phyloP scores from a whole-genome alignment of 1,140 invertebrate species.

The Zaprionus tsacasi region DNA sequence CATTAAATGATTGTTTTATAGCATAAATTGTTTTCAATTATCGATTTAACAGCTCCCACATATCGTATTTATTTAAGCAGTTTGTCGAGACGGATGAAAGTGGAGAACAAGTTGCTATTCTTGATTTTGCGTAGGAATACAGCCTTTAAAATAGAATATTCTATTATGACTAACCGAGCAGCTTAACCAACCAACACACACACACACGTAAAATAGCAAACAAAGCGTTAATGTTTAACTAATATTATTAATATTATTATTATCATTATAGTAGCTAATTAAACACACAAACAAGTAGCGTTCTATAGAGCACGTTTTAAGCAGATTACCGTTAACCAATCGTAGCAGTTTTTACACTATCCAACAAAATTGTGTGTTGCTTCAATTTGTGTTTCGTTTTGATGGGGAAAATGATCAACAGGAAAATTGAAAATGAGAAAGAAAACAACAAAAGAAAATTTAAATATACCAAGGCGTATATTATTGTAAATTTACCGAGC shows the following conservation, averaged over 20 bases:
- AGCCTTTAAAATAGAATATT: slow-evolving; percentile 52
- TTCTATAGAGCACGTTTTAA: slow-evolving; percentile 38
- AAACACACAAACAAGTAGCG: slow-evolving; percentile 58
- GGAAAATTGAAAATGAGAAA: slow-evolving; percentile 46
- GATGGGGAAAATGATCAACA: slow-evolving; percentile 42
- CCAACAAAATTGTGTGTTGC: slow-evolving; percentile 49
- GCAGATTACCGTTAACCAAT: slow-evolving; percentile 29
- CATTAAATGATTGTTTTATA: slow-evolving; percentile 34
- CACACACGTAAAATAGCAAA: slow-evolving; percentile 50
- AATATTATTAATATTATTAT: slow-evolving; percentile 65
- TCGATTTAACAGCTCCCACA: neutral
- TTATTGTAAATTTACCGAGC: slow-evolving; percentile 83
- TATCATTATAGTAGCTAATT: slow-evolving; percentile 66
- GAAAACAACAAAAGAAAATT: slow-evolving; percentile 42
- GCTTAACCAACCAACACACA: slow-evolving; percentile 64
- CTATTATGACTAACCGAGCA: slow-evolving; percentile 73
- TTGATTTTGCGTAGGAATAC: slow-evolving; percentile 30
- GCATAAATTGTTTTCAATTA: slow-evolving; percentile 38
- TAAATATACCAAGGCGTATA: slow-evolving; percentile 68
- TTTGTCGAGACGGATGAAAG: neutral
- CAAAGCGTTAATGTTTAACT: slow-evolving; percentile 73
- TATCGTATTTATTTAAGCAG: slow-evolving; percentile 9
- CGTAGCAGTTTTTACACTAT: slow-evolving; percentile 46
- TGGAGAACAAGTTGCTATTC: slow-evolving; percentile 4
- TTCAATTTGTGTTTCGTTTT: slow-evolving; percentile 61